Base-by-base conservation (phyloP, 2,888 invertebrate genomes). In the Sympetrum striolatum region DNA sequence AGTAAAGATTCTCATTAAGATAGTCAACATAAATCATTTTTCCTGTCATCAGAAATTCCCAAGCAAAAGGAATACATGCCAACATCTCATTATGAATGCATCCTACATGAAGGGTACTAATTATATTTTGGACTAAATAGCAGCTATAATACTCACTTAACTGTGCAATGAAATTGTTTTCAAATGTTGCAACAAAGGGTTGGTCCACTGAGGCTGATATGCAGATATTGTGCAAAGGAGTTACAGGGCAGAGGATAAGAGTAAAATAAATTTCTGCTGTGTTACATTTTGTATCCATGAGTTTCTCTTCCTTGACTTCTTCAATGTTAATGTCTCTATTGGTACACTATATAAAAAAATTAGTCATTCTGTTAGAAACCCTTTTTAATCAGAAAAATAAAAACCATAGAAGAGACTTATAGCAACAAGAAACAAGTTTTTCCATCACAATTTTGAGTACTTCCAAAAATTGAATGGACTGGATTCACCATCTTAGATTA, bases 221-320 rank as follows among this genome's bases (percentile, higher is more conserved):
- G 58, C 60, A 86, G 22, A 86, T 35, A 60, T 86, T 86, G 60
- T 86, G 60, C 60, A 86, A 60, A 1, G 86, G 86, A 86, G 53
- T 86, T 37, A 60, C 15, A 22, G 86, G 86, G 31, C 2, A 15
- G 58, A 86, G 31, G 37, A 86, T 60, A 22, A 86, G 37, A 60
- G 60, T 37, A 5, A 86, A 58, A 18, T 86, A 35, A 60, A 53
- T 35, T 60, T 86, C 86, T 60, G 73, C 31, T n/a, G 73, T 10
- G n/a, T 8, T 31, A 73, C n/a, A 31, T 2, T 10, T 25, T 10
- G 25, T 12, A 25, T 31, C 31, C 73, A 25, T 73, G 2, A 10
- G 4, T n/a, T 73, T 73, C n/a, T 2, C 18, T 25, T 73, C 25
- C 6, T 2, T 73, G 25, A 10, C 10, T 73, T 73, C 73, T 25